phyloP scores from a whole-genome alignment of 2,888 invertebrate genomes.

The Spodoptera exigua region DNA sequence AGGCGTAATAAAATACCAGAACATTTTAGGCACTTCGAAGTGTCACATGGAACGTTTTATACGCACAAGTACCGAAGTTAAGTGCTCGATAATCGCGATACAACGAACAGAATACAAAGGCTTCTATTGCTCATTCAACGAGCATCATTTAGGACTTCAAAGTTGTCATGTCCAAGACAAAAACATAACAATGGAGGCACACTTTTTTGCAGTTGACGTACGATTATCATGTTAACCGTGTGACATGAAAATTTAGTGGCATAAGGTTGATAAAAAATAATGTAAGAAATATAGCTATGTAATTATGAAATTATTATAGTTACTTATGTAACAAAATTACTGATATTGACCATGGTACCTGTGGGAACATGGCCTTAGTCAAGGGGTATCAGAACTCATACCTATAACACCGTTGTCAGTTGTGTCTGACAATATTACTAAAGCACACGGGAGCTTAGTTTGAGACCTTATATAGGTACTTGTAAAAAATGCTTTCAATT shows the following conservation, averaged over 20 bases:
- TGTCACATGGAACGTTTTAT: slow-evolving; percentile 7
- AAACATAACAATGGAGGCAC: slow-evolving; percentile 33
- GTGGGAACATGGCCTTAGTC: too few species aligned
- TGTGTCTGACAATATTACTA: too few species aligned
- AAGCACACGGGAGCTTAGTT: too few species aligned
- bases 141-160: slow-evolving; percentile 31
- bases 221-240: slow-evolving; percentile 27
- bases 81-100: slow-evolving; percentile 24
- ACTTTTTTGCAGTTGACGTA: slow-evolving; percentile 29
- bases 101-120: slow-evolving; percentile 36
- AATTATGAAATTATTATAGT: too few species aligned
- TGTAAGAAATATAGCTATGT: slow-evolving; percentile 12
- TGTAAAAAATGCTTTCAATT: too few species aligned
- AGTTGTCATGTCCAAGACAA: slow-evolving; percentile 35
- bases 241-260: slow-evolving; percentile 3
- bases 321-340: too few species aligned
- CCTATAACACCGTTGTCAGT: too few species aligned
- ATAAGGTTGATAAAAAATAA: slow-evolving; percentile 12
- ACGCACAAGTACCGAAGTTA: slow-evolving; percentile 7
- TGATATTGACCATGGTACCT: too few species aligned
- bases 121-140: slow-evolving; percentile 30
- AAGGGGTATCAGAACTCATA: too few species aligned
- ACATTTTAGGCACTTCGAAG: too few species aligned
- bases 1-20: too few species aligned
- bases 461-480: too few species aligned